These are phyloP conservation scores for Entelurus aequoreus DNA, from an alignment of 2,113 vertebrate species.

Conservation along the genomic window DNA sequence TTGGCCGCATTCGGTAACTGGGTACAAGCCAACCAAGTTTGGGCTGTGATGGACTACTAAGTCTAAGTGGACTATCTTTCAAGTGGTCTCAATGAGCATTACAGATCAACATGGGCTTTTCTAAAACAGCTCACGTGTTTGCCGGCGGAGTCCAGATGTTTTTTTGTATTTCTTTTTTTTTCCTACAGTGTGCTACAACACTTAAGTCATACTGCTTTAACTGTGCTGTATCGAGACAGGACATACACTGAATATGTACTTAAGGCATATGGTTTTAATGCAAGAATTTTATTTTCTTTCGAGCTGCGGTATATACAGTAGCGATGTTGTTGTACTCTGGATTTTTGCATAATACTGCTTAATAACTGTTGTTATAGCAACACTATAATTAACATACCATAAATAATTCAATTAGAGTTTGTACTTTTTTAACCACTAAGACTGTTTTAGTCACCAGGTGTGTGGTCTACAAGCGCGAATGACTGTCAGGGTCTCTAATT, in stretches of 20 bases:
- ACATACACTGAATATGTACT: conserved; percentile 25
- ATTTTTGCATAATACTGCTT: not conserved
- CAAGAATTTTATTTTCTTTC: conserved; percentile 14
- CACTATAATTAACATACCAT: too few species aligned
- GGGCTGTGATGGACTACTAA: conserved; percentile 51
- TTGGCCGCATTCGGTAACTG: conserved; percentile 34
- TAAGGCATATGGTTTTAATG: conserved; percentile 9
- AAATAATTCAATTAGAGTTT: too few species aligned
- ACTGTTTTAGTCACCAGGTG: too few species aligned
- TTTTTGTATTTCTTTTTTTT: conserved; percentile 15
- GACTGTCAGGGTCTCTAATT: too few species aligned
- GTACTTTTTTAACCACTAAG: too few species aligned
- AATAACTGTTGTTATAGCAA: not conserved
- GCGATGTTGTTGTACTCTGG: not conserved
- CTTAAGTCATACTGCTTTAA: conserved; percentile 36
- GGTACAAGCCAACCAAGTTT: conserved; percentile 29
- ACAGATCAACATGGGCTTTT: conserved; percentile 31
- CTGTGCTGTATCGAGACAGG: conserved; percentile 22
- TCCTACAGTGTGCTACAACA: conserved; percentile 29
- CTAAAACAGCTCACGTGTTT: conserved; percentile 42
- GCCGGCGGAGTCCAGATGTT: conserved; percentile 35
- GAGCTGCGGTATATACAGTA: not conserved
- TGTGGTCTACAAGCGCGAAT: too few species aligned
- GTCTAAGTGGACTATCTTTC: conserved; percentile 45
- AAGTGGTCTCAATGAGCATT: conserved; percentile 38